Evolutionary conservation across 2,888 invertebrate species (phyloP), one percentile per base, ranked within the genome.

Genomic region (Eugnorisma glareosa): DNA sequence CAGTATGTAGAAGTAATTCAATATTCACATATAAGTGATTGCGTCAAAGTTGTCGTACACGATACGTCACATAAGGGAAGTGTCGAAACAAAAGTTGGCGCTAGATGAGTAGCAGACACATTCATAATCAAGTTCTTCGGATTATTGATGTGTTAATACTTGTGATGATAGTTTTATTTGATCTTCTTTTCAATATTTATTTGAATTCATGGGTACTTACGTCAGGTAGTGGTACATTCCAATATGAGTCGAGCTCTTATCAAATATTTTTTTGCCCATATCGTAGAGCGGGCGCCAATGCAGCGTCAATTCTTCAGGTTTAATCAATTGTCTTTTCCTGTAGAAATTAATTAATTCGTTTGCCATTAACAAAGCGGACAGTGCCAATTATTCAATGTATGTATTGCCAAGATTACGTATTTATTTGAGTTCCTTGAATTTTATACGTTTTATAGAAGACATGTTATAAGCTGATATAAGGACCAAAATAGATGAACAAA

Each of bases 281-380:
- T 98, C 97, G 92, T 98, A 98, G 15, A 99, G 95, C 21, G 99
- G 99, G 86, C 98, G 97, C 99, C 99, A 99, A 72, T 98, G 98
- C 81, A 99, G 95, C 79, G 97, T 97, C 76, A 99, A 92, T 82
- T 99, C 99, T 79, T 98, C 97, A 54, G 98, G 98, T 6, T 98
- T 97, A 84, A 99, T 94, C 83, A 99, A 95, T 90, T 98, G 97
- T 86, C 97, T 97, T 95, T 99, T 99, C 90, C 99, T 99, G 91
- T 79, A 93, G 93, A 82, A 78, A 86, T 71, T 31, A 79, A 74
- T 81, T 67, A 69, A 67, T 73, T 74, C 37, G 70, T 80, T 73
- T 75, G 43, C 61, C 68, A 81, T 80, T 83, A 82, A 77, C 69
- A 45, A 75, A 69, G 64, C 59, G 24, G 40, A 43, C 63, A 28